Evolutionary conservation across 2,888 invertebrate genomes (phyloP).

Genomic region (Pyrocoelia pectoralis): DNA sequence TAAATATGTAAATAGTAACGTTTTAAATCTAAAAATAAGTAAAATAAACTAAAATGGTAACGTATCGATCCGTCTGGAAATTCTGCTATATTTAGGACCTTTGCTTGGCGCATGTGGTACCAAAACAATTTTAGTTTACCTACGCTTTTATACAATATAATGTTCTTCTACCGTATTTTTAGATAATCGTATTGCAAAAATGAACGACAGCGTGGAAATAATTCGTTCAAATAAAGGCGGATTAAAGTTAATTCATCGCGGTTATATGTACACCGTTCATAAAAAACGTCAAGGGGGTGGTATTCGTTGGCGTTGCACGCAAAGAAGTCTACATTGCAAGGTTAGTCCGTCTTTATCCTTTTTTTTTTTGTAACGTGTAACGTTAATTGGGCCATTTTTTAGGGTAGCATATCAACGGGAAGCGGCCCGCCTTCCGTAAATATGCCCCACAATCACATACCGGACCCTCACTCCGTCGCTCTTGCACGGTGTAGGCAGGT

Average conservation of each 20-base stretch:
- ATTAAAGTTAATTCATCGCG: constrained; percentile 59
- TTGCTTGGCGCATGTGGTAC: constrained; percentile 39
- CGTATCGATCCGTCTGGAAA: constrained; percentile 43
- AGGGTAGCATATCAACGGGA: constrained; percentile 58
- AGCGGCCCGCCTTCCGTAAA: constrained; percentile 55
- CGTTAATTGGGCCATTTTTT: constrained; percentile 14
- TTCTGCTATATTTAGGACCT: constrained; percentile 47
- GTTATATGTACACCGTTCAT: constrained; percentile 62
- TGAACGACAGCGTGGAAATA: constrained; percentile 48
- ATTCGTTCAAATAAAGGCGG: constrained; percentile 62
- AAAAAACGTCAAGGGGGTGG: constrained; percentile 57
- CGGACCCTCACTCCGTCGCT: constrained; percentile 58
- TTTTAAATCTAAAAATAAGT: constrained; percentile 21
- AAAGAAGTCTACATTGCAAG: constrained; percentile 58
- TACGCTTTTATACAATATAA: constrained; percentile 7
- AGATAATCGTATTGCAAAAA: constrained; percentile 2
- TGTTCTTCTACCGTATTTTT: constrained; percentile 2
- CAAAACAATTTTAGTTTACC: constrained; percentile 30
- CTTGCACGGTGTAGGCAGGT: constrained; percentile 51
- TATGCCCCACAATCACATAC: constrained; percentile 60
- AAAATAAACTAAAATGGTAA: constrained; percentile 42
- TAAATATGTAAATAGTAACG: too few species aligned
- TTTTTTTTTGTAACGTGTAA: constrained; percentile 30
- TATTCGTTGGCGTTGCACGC: constrained; percentile 61
- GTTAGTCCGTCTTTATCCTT: too few species aligned